Percentiles rank a stretch among this genome's conserved stretches.
These are phyloP conservation scores for Nibea coibor DNA, from an alignment of 2,113 vertebrate genomes.

Conservation along the genomic window DNA sequence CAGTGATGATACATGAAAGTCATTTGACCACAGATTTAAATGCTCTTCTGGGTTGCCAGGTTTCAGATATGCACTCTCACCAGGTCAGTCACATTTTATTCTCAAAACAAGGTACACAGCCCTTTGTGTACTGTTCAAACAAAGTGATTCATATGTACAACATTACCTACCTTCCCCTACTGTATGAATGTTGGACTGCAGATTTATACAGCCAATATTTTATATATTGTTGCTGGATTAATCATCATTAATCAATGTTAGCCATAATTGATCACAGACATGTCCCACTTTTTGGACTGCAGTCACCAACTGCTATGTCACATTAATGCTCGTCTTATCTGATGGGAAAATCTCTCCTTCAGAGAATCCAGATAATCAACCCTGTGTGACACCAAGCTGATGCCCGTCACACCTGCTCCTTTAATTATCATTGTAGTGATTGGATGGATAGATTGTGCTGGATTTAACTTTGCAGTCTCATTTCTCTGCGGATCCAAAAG, in stretches of 20 bases:
- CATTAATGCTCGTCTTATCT: constrained; percentile 17
- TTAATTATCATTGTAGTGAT: not conserved
- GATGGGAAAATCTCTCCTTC: constrained; percentile 38
- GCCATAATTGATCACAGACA: not conserved
- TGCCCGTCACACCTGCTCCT: not conserved
- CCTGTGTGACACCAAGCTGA: not conserved
- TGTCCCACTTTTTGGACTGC: not conserved
- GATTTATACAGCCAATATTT: no score
- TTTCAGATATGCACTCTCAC: not conserved
- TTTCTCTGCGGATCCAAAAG: not conserved
- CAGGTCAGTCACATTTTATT: not conserved
- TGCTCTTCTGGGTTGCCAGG: not conserved
- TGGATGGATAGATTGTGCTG: not conserved
- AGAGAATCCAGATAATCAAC: constrained; percentile 18
- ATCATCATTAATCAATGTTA: not conserved
- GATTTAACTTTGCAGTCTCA: constrained; percentile 14
- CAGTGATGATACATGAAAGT: not conserved
- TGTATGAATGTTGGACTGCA: not conserved
- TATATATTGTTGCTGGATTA: no score
- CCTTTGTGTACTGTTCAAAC: not conserved
- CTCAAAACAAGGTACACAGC: not conserved
- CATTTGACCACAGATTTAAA: not conserved
- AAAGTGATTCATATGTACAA: not conserved
- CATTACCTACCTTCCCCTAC: not conserved
- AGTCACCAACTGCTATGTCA: not conserved